phyloP scores from a whole-genome alignment of 2,113 vertebrate genomes.

The Poecile atricapillus region DNA sequence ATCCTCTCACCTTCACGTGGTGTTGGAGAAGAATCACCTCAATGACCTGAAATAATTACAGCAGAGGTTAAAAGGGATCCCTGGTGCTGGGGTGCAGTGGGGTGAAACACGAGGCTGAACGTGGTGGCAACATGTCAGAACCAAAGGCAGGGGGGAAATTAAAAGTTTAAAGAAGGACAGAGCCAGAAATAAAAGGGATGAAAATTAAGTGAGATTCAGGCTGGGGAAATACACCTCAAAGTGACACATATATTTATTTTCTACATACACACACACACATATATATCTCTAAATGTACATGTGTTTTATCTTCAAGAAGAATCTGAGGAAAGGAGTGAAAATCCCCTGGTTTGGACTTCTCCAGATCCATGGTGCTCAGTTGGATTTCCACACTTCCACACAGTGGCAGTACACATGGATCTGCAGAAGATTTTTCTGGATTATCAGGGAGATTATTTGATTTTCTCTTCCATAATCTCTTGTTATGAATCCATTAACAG shows the following conservation, averaged over 20 bases:
- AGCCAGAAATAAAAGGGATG: not conserved
- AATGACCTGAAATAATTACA: not conserved
- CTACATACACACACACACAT: fast-evolving
- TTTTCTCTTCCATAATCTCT: not conserved
- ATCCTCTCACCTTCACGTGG: not conserved
- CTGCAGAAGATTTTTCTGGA: not conserved
- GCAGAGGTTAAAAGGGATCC: not conserved
- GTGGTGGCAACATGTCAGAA: not conserved
- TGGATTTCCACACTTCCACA: not conserved
- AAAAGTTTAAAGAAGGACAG: not conserved
- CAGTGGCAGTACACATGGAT: not conserved
- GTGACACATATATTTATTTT: not conserved
- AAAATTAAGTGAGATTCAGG: not conserved
- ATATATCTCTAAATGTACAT: too few species aligned
- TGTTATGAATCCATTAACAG: fast-evolving
- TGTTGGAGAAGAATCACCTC: not conserved
- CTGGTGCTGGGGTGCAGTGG: fast-evolving
- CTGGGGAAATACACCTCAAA: not conserved
- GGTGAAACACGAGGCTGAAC: not conserved
- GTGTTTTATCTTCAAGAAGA: not conserved
- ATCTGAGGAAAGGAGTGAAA: not conserved
- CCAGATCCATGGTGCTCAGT: fast-evolving
- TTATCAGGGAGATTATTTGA: not conserved
- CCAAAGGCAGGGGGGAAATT: not conserved
- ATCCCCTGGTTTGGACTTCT: not conserved